Evolutionary conservation across 1,140 invertebrate genomes (phyloP).

Genomic region (Listronotus bonariensis): DNA sequence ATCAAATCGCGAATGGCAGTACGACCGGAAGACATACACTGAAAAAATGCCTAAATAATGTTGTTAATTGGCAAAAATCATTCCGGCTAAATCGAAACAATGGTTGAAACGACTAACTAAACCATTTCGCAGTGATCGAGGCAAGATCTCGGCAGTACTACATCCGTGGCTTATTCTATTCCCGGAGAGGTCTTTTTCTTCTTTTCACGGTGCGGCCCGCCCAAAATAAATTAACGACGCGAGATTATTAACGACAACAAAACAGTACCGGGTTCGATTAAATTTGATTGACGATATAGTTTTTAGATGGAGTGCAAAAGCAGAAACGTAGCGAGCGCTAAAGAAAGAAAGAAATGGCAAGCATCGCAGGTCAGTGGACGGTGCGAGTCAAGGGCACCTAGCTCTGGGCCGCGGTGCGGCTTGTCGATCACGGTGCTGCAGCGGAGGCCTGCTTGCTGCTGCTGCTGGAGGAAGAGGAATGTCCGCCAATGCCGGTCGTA

Average conservation of each 20-base stretch:
- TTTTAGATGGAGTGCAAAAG: slow-evolving; percentile 34
- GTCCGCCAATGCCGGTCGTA: slow-evolving; percentile 7
- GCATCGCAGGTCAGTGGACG: slow-evolving; percentile 37
- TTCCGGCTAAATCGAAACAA: slow-evolving; percentile 18
- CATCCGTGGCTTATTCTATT: slow-evolving; percentile 25
- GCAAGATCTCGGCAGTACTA: slow-evolving; percentile 16
- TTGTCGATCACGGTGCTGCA: slow-evolving; percentile 27
- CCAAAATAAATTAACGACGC: slow-evolving; percentile 29
- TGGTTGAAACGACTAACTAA: slow-evolving; percentile 21
- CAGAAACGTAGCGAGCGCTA: slow-evolving; percentile 29
- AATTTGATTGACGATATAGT: slow-evolving; percentile 35
- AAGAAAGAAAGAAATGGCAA: slow-evolving; percentile 39
- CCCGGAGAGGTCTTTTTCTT: slow-evolving; percentile 26
- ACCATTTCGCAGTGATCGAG: slow-evolving; percentile 22
- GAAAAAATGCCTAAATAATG: slow-evolving; percentile 8
- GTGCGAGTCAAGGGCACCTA: slow-evolving; percentile 34
- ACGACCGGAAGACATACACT: slow-evolving; percentile 5
- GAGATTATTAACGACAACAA: slow-evolving; percentile 21
- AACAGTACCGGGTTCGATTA: slow-evolving; percentile 31
- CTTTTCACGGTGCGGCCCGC: slow-evolving; percentile 20
- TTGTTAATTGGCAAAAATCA: slow-evolving; percentile 16
- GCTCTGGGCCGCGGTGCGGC: slow-evolving; percentile 16
- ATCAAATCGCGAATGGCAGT: slow-evolving; percentile 19
- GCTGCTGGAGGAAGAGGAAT: slow-evolving; percentile 6
- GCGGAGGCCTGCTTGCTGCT: slow-evolving; percentile 10